Evolutionary conservation across 2,113 vertebrate species (phyloP).

Genomic region (Cavia aperea): DNA sequence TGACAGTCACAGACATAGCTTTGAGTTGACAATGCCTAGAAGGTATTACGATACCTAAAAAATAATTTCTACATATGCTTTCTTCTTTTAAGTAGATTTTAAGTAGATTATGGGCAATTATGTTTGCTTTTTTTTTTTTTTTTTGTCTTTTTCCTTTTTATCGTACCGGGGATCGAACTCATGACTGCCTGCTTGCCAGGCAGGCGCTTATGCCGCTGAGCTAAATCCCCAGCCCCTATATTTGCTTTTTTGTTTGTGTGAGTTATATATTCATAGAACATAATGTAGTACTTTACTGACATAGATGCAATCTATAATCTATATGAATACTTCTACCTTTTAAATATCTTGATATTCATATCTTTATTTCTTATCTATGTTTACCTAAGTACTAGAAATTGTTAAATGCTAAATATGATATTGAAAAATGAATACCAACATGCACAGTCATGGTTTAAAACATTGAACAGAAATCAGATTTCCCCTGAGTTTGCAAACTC

Average conservation of each 20-base stretch:
- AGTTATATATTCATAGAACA: slow-evolving; percentile 4
- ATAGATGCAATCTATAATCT: neutral
- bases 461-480: neutral
- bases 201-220: no score
- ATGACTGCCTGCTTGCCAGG: no score
- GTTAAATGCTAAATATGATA: neutral
- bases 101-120: neutral
- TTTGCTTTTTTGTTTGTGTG: neutral
- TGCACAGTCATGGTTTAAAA: neutral
- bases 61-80: neutral
- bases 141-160: neutral
- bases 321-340: neutral
- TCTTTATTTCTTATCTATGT: neutral
- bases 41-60: neutral
- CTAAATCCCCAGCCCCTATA: neutral
- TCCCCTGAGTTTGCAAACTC: neutral
- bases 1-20: neutral
- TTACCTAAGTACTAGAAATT: neutral
- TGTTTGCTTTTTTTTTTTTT: neutral
- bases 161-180: no score
- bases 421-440: neutral
- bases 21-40: neutral
- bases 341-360: neutral
- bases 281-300: neutral
- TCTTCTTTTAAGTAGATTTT: neutral